Evolutionary conservation across 2,888 invertebrate genomes (phyloP), one percentile per base, ranked within the genome.

Genomic region (Megastigmus dorsalis): DNA sequence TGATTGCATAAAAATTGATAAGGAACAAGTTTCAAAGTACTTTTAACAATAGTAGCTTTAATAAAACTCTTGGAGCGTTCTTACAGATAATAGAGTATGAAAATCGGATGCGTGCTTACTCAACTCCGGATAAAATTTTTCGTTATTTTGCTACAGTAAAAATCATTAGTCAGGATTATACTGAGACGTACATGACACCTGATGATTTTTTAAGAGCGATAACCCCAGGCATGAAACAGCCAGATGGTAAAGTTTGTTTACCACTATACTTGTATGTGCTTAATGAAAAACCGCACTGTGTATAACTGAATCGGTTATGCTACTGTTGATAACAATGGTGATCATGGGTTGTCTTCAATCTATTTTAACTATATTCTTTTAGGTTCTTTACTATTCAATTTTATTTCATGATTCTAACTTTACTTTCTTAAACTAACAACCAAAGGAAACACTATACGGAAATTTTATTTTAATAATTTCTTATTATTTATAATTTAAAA

Each of bases 71-170:
- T 79, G 50, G 77, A 82, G 78, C 85, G 82, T 85, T 84, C 77
- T 87, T 89, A 77, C 91, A 98, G 97, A 97, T 99, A 82, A 97
- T 97, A 86, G 97, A 98, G 88, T 99, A 99, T 90, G 98, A 99
- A 90, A 98, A 99, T 90, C 93, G 98, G 85, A 94, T 99, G 90
- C 91, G 98, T 82, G 91, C 95, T 80, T 98, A 94, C 90, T 98
- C 98, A n/a, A 97, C 98, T 43, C 98, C 98, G 60, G 98, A 99
- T 89, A 99, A 99, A 91, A 97, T 99, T 88, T 99, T 99, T 90
- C 94, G 99, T 80, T 99, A 99, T 90, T 99, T 99, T 92, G 98
- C 98, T 52, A 98, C 98, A 23, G 92, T 98, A 81, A 95, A 95
- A 90, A 90, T 97, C 75, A 89, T 91, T 76, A 90, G 89, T 83